phyloP scores from a whole-genome alignment of 1,140 invertebrate species.

The Tribolium madens region DNA sequence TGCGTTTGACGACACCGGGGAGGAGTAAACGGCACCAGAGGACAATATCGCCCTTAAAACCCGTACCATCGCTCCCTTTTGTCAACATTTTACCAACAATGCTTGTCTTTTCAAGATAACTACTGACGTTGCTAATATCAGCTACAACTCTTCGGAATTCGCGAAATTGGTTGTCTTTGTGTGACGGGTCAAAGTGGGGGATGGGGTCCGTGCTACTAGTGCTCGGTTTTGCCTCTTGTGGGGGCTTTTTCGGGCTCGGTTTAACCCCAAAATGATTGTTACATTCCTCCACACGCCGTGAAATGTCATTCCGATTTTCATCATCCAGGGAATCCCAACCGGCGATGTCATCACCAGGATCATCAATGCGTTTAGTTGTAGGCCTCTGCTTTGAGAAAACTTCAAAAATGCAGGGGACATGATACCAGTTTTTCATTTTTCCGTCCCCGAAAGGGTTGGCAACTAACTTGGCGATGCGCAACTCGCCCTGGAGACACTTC shows the following conservation, averaged over 20 bases:
- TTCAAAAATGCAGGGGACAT: slow-evolving; percentile 84
- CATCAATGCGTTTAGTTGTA: slow-evolving; percentile 85
- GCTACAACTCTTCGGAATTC: slow-evolving; percentile 84
- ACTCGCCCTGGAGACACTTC: slow-evolving; percentile 78
- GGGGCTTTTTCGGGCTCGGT: slow-evolving; percentile 65
- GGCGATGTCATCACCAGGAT: slow-evolving; percentile 78
- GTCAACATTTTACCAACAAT: slow-evolving; percentile 78
- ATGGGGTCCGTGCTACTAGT: slow-evolving; percentile 3
- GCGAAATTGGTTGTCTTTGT: slow-evolving; percentile 80
- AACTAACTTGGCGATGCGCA: slow-evolving; percentile 81
- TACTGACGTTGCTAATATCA: slow-evolving; percentile 79
- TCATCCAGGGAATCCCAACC: slow-evolving; percentile 78
- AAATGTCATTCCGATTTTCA: slow-evolving; percentile 73
- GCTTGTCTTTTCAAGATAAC: slow-evolving; percentile 86
- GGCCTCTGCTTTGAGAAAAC: slow-evolving; percentile 82
- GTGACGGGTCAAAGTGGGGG: slow-evolving; percentile 28
- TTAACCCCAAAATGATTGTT: slow-evolving; percentile 68
- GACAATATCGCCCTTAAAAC: slow-evolving; percentile 82
- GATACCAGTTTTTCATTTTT: slow-evolving; percentile 90
- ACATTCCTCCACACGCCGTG: slow-evolving; percentile 72
- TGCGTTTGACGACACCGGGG: slow-evolving; percentile 83
- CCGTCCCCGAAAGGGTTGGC: slow-evolving; percentile 85
- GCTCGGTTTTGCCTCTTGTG: neutral
- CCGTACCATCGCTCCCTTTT: slow-evolving; percentile 74
- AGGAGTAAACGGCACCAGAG: slow-evolving; percentile 90